Base-by-base conservation (phyloP, 2,888 invertebrate genomes). In the Toxonevra muliebris region DNA sequence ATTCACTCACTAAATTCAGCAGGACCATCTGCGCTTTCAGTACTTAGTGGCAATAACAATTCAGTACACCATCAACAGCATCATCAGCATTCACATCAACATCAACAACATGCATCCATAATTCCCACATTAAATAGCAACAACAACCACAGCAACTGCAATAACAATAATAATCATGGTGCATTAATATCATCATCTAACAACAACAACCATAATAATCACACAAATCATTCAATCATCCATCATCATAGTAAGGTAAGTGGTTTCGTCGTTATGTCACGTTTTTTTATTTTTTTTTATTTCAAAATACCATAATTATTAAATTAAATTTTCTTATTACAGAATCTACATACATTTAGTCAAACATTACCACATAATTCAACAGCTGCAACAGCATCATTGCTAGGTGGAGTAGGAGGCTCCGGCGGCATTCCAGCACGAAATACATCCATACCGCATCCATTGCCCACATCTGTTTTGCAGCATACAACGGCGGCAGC, bases 371-470 rank as follows among this genome's bases (percentile, higher is more conserved):
- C 81, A 17, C 76, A 79, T 60, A 78, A 78, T 53, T 61, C 74
- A 45, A 75, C 74, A 61, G 4, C 69, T 15, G 50, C 66, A 15
- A 59, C 66, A 15, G 20, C 52, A 48, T 67, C 54, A 42, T 60
- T 61, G 20, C 42, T 57, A 19, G 54, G 57, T 19, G 55, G 55
- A 45, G 50, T 52, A 20, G 3, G 58, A 8, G 58, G 72, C 13
- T 12, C 43, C 11, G 45, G 71, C 20, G 74, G 73, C 65, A 76
- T 81, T 66, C 80, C 84, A 68, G 76, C 86, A 42, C 75, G 85
- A 66, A 85, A 86, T 75, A 83, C 84, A 66, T 83, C 86, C 71
- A 82, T 86, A 75, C 82, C 86, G 74, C 88, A 85, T 83, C 88
- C 83, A 79, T 80, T 81, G 74, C 86, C 82, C 12, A 58, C 17